Evolutionary conservation across 2,113 vertebrate genomes (phyloP).

Genomic region (Sturnira hondurensis): DNA sequence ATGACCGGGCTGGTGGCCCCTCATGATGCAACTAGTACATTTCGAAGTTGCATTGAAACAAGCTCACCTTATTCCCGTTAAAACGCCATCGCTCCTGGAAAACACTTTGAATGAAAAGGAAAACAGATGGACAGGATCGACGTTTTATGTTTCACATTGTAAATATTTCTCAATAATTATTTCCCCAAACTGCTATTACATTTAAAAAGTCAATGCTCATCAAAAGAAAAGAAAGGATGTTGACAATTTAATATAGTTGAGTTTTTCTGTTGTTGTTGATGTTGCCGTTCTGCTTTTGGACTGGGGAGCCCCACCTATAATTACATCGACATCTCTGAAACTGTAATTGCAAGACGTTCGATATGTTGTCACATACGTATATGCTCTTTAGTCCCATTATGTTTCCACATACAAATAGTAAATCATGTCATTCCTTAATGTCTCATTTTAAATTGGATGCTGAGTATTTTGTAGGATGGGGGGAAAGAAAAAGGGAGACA

Average conservation of each 20-base stretch:
- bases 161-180: not conserved
- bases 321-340: not conserved
- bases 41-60: constrained; percentile 65
- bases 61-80: constrained; percentile 51
- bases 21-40: constrained; percentile 70
- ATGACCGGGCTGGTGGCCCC: not conserved
- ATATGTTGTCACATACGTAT: not conserved
- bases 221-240: not conserved
- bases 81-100: not conserved
- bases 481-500: too few relatives aligned
- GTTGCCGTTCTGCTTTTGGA: not conserved
- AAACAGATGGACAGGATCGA: not conserved
- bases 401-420: not conserved
- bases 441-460: not conserved
- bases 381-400: not conserved
- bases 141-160: not conserved
- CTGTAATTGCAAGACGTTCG: not conserved
- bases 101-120: not conserved
- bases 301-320: not conserved
- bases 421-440: not conserved
- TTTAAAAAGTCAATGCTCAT: not conserved
- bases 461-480: not conserved
- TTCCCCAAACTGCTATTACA: not conserved
- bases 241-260: not conserved
- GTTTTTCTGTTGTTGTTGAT: not conserved